Base-by-base conservation (phyloP, 1,140 invertebrate genomes). In the Pectinophora gossypiella region DNA sequence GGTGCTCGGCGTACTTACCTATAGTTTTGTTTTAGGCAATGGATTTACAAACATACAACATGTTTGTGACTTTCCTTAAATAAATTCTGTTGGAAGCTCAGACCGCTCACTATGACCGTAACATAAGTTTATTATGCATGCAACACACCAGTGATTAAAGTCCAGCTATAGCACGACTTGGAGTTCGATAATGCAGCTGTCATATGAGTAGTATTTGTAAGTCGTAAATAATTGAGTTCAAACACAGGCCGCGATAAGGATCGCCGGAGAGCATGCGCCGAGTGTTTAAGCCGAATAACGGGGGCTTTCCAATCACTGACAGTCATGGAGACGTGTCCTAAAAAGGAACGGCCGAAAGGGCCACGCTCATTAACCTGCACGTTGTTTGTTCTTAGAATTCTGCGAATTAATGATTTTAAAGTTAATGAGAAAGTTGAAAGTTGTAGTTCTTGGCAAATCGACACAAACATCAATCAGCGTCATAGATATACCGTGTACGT, bases 151-250 rank as follows among this genome's bases (percentile, higher is more conserved):
- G 27, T 9, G 27, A 32, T 32, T 32, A n/a, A 32, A 32, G n/a
- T 9, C 27, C 27, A 32, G 9, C 27, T 12, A 54, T 38, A 45
- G 38, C 51, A 51, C 50, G 46, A 54, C 23, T 44, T 49, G 15
- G 18, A 48, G 16, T 59, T 58, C 53, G 44, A 53, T 59, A 61
- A 61, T 58, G 44, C 58, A 51, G 48, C 56, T 61, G 56, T 64
- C 61, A 64, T 59, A 48, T 51, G 51, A 53, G 61, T 60, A 46
- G 42, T n/a, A n/a, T n/a, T n/a, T n/a, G 43, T 51, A 61, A 56
- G 42, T 58, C 55, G 54, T 59, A 66, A 71, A 62, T 62, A 63
- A 68, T 68, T 63, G 64, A 67, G 58, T 60, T 67, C 67, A 64
- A 67, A 67, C 64, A 62, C 57, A 51, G 46, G 40, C 58, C 44